Conservation (phyloP, 2,888 invertebrate genomes). For the Agrotis exclamationis region DNA sequence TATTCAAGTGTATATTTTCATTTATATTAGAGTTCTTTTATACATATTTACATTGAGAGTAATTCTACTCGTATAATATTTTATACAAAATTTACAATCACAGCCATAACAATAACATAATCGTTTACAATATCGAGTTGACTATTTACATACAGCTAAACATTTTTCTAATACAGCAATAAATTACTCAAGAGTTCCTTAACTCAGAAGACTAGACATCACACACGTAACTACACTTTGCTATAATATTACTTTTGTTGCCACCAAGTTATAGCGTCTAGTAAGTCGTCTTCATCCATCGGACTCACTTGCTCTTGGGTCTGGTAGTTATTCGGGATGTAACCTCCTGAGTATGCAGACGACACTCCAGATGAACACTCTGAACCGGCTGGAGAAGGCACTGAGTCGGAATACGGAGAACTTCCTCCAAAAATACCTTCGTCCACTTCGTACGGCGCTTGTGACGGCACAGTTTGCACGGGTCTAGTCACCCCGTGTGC, state of each 20-base stretch:
- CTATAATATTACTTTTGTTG: slow-evolving; percentile 90
- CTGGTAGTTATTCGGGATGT: slow-evolving; percentile 69
- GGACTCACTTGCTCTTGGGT: slow-evolving; percentile 90
- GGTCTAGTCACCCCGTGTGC: slow-evolving; percentile 78
- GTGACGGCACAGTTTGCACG: slow-evolving; percentile 61
- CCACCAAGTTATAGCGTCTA: slow-evolving; percentile 96
- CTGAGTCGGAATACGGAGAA: slow-evolving; percentile 87
- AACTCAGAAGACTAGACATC: slow-evolving; percentile 74
- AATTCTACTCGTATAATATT: slow-evolving; percentile 24
- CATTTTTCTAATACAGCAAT: slow-evolving; percentile 3
- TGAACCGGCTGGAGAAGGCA: slow-evolving; percentile 94
- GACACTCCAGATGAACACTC: slow-evolving; percentile 92
- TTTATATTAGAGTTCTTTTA: slow-evolving; percentile 54
- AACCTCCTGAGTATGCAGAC: slow-evolving; percentile 80
- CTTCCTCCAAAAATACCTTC: slow-evolving; percentile 82
- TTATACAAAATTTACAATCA: slow-evolving; percentile 54
- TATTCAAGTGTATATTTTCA: slow-evolving; percentile 48
- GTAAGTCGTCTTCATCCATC: slow-evolving; percentile 95
- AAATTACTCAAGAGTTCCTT: slow-evolving; percentile 32
- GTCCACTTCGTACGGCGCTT: slow-evolving; percentile 75
- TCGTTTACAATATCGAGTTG: slow-evolving; percentile 39
- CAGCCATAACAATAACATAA: slow-evolving; percentile 50
- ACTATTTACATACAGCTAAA: slow-evolving; percentile 10
- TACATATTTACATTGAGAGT: slow-evolving; percentile 62
- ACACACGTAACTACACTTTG: slow-evolving; percentile 35